phyloP scores from a whole-genome alignment of 1,140 invertebrate species.

The Drosophila rhopaloa region DNA sequence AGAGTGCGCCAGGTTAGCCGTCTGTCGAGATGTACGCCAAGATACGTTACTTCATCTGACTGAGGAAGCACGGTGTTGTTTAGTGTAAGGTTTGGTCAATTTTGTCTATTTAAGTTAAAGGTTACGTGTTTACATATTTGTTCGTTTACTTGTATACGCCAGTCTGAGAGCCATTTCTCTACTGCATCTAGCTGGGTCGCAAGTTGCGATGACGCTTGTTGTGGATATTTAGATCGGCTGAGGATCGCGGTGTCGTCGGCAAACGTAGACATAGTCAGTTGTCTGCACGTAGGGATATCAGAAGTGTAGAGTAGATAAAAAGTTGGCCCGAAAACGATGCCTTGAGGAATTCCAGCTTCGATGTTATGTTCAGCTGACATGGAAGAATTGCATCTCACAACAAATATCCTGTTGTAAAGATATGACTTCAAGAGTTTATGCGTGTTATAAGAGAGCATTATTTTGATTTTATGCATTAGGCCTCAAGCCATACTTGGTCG shows the following conservation, averaged over 20 bases:
- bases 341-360: not conserved
- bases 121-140: conserved; percentile 1
- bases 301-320: not conserved
- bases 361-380: not conserved
- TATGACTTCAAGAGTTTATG: not conserved
- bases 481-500: not conserved
- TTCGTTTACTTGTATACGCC: not conserved
- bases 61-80: not conserved
- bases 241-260: too few species aligned
- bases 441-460: not conserved
- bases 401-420: too few species aligned
- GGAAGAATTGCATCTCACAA: too few species aligned
- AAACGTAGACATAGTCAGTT: conserved; percentile 1
- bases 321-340: not conserved
- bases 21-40: too few species aligned
- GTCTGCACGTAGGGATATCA: not conserved
- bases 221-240: not conserved
- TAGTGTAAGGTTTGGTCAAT: not conserved
- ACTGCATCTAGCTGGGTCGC: not conserved
- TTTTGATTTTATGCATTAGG: too few species aligned
- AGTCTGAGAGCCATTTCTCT: not conserved
- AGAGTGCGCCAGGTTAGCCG: too few species aligned
- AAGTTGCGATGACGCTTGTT: not conserved
- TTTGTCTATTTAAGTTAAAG: not conserved
- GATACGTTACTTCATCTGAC: too few species aligned